Evolutionary conservation across 1,140 invertebrate species (phyloP).

Genomic region (Sipha flava): DNA sequence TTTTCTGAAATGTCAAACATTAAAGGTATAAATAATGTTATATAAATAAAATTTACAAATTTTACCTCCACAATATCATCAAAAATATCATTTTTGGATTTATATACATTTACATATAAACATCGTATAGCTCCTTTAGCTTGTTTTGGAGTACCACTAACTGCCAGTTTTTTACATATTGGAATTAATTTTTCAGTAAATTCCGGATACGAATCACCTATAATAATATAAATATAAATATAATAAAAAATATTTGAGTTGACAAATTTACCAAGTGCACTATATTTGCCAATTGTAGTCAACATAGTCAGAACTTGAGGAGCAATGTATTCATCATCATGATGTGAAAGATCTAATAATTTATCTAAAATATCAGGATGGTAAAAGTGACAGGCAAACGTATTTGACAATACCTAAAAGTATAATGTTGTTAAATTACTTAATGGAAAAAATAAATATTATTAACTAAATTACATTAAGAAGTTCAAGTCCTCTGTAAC

Average conservation of each 20-base stretch:
- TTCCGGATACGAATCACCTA: slow-evolving; percentile 62
- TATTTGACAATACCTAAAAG: slow-evolving; percentile 69
- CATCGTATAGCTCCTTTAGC: slow-evolving; percentile 92
- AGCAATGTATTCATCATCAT: slow-evolving; percentile 74
- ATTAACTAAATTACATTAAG: slow-evolving; percentile 52
- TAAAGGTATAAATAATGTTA: slow-evolving; percentile 3
- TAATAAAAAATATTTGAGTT: not conserved
- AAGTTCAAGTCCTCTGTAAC: slow-evolving; percentile 70
- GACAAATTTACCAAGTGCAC: slow-evolving; percentile 56
- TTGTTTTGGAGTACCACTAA: slow-evolving; percentile 84
- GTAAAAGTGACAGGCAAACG: slow-evolving; percentile 87
- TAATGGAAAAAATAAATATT: not conserved
- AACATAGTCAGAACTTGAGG: slow-evolving; percentile 72
- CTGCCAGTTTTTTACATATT: slow-evolving; percentile 76
- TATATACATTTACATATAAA: slow-evolving; percentile 75
- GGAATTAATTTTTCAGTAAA: slow-evolving; percentile 66
- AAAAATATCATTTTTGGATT: slow-evolving; percentile 71
- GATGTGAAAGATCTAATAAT: slow-evolving; percentile 65
- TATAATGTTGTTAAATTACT: not conserved
- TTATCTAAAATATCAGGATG: slow-evolving; percentile 73
- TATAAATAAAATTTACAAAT: not conserved
- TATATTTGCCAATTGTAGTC: slow-evolving; percentile 80
- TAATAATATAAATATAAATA: slow-evolving; percentile 34
- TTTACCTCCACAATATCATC: slow-evolving; percentile 72
- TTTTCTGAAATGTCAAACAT: slow-evolving; percentile 44